Conservation (phyloP, 2,888 invertebrate species). For the Drosophila recens region DNA sequence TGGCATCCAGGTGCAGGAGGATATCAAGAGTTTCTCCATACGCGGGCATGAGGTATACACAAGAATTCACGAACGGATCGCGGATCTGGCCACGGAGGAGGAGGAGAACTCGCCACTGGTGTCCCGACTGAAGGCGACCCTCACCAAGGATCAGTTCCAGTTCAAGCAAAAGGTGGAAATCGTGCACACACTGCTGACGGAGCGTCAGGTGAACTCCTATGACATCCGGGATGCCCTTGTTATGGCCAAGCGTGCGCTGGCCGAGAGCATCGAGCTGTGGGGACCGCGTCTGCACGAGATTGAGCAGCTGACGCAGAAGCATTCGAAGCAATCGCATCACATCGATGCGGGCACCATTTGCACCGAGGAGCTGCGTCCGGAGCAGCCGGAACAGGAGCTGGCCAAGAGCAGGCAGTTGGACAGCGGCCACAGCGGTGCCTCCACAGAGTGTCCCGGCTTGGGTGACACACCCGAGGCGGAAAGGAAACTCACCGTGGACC, state of each 20-base stretch:
- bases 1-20: constrained; percentile 79
- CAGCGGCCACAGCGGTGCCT: constrained; percentile 22
- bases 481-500: constrained; percentile 66
- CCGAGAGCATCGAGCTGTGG: constrained; percentile 91
- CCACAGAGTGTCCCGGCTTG: constrained; percentile 48
- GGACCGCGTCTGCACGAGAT: constrained; percentile 87
- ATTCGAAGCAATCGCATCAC: constrained; percentile 68
- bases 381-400: constrained; percentile 84
- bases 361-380: constrained; percentile 86
- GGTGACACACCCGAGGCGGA: constrained; percentile 49
- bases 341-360: constrained; percentile 83
- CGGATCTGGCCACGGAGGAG: constrained; percentile 86
- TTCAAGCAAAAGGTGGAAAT: constrained; percentile 94
- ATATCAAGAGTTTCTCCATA: constrained; percentile 83
- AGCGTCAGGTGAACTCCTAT: constrained; percentile 76
- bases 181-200: constrained; percentile 87
- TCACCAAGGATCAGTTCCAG: constrained; percentile 87
- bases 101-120: constrained; percentile 87
- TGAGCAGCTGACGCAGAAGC: constrained; percentile 79
- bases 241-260: constrained; percentile 88
- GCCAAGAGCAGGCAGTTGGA: constrained; percentile 35
- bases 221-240: constrained; percentile 88
- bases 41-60: constrained; percentile 92
- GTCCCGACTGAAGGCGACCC: constrained; percentile 86
- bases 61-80: constrained; percentile 89